Base-by-base conservation (phyloP, 1,140 invertebrate species). In the Hyles vespertilio region DNA sequence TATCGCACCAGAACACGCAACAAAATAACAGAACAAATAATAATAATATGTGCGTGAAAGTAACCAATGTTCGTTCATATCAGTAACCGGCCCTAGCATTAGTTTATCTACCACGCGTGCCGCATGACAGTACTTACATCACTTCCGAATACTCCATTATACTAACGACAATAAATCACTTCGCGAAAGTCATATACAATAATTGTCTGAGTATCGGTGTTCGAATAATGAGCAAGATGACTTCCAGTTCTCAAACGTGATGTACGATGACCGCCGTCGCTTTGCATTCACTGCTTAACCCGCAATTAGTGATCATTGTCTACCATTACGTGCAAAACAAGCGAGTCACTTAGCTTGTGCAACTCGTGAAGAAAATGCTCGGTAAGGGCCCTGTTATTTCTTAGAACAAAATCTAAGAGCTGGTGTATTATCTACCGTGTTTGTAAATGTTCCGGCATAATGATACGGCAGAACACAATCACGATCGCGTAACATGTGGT, bases 261-360 rank as follows among this genome's bases (percentile, higher is more conserved):
- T 58, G 47, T 58, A 58, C 49, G 57, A 55, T 60, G 33, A 49
- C 43, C 51, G 59, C 64, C 43, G 59, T 56, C 55, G 51, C 50
- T 61, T 59, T 53, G 60, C 59, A 56, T 61, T 61, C 46, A 57
- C 54, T 67, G 47, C 58, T 64, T 58, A 63, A 55, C 61, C 32
- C 66, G 66, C 65, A 74, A 77, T 78, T 74, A 70, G 58, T 56
- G 46, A 57, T 61, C 62, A 73, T 79, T 78, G 74, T 80, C 46
- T 69, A 65, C 56, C 54, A 52, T 65, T 65, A 58, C 63, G 61
- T 75, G 67, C 65, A 64, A 5, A 40, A 40, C 36, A 40, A 40
- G 36, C 36, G 5, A 40, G 36, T 40, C 36, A 40, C 22, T 22
- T 40, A 5, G 36, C 5, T 40, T 40, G 36, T 2, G 36, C 36